Base-by-base conservation (phyloP, 2,797 vertebrate genomes). In the Sebastiscus albofasciatus region DNA sequence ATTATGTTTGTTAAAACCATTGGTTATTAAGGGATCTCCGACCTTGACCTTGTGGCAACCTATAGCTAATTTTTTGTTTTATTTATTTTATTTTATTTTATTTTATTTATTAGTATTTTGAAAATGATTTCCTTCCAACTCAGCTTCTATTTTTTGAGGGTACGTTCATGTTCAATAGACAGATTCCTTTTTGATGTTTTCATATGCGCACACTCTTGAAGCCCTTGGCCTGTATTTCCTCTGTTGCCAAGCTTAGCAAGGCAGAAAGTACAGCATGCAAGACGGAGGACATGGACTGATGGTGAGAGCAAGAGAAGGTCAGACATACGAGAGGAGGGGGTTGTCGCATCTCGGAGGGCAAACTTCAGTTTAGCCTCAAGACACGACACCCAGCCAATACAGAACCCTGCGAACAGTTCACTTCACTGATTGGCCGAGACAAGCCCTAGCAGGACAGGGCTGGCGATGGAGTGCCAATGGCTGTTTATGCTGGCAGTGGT, bases 371-470 rank as follows among this genome's bases (percentile, higher is more conserved):
- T 81, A 75, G 71, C 86, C 90, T 79, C 54, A 67, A 87, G 87
- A 89, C 77, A 81, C 55, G 26, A 67, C 70, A 70, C 22, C 81
- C 71, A 67, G 83, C 80, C 65, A 84, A 80, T 39, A 67, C 67
- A 69, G 20, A 65, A 46, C 67, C 75, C 72, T 36, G 67, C 8
- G 12, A 77, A 82, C 65, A 68, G 73, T 72, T 68, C 34, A 29
- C 84, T 79, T 81, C 77, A 64, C 86, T 88, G 87, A 90, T 88
- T 65, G 87, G 85, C 36, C 2, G 52, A 89, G 88, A 89, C 87
- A 73, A 64, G 83, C 12, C 14, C 79, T 72, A 67, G 75, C 67
- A 80, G 76, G 77, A 65, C 36, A 12, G 62, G 1, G 26, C 60
- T 66, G 62, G 68, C 10, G 5, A 67, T 64, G 62, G 58, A 59